These are phyloP conservation scores for Limulus polyphemus DNA, from an alignment of 2,888 invertebrate genomes.

Conservation along the genomic window DNA sequence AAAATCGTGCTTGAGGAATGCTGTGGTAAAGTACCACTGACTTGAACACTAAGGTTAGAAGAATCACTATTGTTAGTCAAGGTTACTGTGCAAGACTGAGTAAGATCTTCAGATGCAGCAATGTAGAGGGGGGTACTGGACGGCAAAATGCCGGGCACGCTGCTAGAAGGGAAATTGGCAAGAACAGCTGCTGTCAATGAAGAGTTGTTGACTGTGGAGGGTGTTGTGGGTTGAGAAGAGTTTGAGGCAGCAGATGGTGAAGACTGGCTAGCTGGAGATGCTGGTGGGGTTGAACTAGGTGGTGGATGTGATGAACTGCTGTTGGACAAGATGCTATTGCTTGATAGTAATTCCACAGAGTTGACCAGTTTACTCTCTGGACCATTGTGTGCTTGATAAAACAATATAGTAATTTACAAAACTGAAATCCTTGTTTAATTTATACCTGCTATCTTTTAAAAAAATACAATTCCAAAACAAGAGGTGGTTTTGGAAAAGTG, in stretches of 20 bases:
- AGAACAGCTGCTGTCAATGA: slow-evolving; percentile 5
- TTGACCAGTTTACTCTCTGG: neutral
- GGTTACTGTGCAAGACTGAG: too few species aligned
- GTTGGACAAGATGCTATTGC: slow-evolving; percentile 2
- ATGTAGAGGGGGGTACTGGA: neutral
- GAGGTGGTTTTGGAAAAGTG: too few species aligned
- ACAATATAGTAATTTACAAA: slow-evolving; percentile 2
- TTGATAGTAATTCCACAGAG: neutral
- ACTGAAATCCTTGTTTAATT: neutral
- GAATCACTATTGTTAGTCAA: too few species aligned
- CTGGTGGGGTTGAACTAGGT: slow-evolving; percentile 1
- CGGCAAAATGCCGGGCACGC: neutral
- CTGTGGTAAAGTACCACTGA: neutral
- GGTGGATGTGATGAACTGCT: slow-evolving; percentile 1
- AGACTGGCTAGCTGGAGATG: neutral
- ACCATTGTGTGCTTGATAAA: slow-evolving; percentile 4
- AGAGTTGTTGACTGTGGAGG: neutral
- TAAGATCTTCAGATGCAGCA: neutral
- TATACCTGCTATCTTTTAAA: too few species aligned
- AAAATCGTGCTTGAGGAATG: slow-evolving; percentile 15
- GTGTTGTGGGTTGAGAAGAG: slow-evolving; percentile 6
- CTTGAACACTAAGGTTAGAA: too few species aligned
- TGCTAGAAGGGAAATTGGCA: neutral
- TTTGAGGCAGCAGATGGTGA: slow-evolving; percentile 7
- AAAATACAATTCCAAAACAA: too few species aligned